Evolutionary conservation across 2,113 vertebrate species (phyloP).

Genomic region (Lagopus leucura): DNA sequence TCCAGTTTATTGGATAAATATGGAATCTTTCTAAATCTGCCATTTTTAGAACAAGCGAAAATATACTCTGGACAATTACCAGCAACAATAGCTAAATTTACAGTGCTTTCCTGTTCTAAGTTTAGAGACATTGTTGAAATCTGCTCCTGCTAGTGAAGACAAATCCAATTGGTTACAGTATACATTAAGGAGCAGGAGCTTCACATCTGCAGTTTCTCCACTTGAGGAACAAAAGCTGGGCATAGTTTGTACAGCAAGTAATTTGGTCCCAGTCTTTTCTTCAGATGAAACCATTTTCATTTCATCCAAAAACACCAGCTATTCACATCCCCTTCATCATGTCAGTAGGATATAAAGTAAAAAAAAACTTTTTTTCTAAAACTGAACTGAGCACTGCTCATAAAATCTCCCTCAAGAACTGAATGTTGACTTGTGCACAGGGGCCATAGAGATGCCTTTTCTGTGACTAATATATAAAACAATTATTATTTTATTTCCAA

Average conservation of each 20-base stretch:
- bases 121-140: conserved; percentile 26
- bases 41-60: conserved; percentile 36
- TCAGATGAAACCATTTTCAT: background rate
- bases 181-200: background rate
- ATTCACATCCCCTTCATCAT: conserved; percentile 29
- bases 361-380: background rate
- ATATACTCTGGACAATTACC: conserved; percentile 17
- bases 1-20: conserved; percentile 30
- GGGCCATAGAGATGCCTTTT: conserved; percentile 40
- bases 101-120: conserved; percentile 4
- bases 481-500: background rate
- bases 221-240: background rate
- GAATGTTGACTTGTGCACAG: conserved; percentile 32
- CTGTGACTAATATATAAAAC: conserved; percentile 18
- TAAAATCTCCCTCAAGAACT: conserved; percentile 38
- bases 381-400: background rate
- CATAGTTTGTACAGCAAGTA: background rate
- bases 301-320: background rate
- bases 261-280: background rate
- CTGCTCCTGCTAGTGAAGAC: conserved; percentile 12
- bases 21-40: conserved; percentile 14
- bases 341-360: background rate
- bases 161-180: background rate
- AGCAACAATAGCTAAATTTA: conserved; percentile 37
- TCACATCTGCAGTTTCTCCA: background rate